Conservation (phyloP, 2,113 vertebrate genomes). For the Isichthys henryi region DNA sequence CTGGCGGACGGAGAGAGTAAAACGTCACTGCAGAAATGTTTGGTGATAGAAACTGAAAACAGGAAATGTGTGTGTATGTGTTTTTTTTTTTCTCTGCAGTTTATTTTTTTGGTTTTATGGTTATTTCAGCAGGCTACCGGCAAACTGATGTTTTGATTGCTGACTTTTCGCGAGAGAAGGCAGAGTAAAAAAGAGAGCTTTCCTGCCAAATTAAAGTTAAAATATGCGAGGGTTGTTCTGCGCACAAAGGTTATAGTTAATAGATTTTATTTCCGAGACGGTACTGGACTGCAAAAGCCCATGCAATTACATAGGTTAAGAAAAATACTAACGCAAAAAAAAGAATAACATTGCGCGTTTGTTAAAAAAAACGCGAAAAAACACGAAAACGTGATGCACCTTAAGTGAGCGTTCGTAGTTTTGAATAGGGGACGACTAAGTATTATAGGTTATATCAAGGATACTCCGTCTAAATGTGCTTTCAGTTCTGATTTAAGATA, state of each 20-base stretch:
- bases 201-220: neutral
- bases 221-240: neutral
- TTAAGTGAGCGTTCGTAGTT: neutral
- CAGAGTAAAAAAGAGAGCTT: neutral
- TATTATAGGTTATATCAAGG: neutral
- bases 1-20: neutral
- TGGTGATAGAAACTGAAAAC: conserved; percentile 3
- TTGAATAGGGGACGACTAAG: neutral
- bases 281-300: neutral
- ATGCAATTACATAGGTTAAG: neutral
- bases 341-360: neutral
- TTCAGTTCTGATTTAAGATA: neutral
- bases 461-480: neutral
- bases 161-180: neutral
- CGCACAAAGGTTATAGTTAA: neutral
- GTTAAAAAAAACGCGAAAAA: neutral
- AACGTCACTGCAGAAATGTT: conserved; percentile 3
- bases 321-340: neutral
- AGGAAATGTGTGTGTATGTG: neutral
- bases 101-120: neutral
- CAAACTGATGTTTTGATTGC: neutral
- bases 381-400: neutral
- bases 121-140: neutral
- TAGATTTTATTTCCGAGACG: neutral
- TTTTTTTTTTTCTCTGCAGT: neutral